Evolutionary conservation across 2,888 invertebrate species (phyloP).

Genomic region (Xestia c-nigrum): DNA sequence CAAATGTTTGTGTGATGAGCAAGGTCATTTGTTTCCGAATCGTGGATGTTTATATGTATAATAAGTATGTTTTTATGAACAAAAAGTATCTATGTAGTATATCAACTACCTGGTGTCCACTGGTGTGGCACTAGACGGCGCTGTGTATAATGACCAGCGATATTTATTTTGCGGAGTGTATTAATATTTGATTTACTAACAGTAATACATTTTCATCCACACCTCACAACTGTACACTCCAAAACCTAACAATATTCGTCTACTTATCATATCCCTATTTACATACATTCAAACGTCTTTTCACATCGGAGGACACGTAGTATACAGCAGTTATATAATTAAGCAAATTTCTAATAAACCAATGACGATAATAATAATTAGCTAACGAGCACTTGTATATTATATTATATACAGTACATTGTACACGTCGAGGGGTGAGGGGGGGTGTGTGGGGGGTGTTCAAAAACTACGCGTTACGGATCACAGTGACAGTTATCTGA

Average conservation of each 20-base stretch:
- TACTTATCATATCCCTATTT: constrained; percentile 77
- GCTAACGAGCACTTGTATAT: constrained; percentile 66
- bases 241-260: constrained; percentile 66
- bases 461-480: constrained; percentile 86
- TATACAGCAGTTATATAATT: constrained; percentile 62
- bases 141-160: no score
- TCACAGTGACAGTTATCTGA: constrained; percentile 89
- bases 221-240: constrained; percentile 44
- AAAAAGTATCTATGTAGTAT: no score
- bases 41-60: no score
- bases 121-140: no score
- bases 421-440: constrained; percentile 60
- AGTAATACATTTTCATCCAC: constrained; percentile 19
- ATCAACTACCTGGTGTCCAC: no score
- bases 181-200: neutral
- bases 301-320: constrained; percentile 66
- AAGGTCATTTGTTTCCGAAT: no score
- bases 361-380: constrained; percentile 58
- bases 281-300: constrained; percentile 75
- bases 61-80: no score
- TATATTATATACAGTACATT: constrained; percentile 66
- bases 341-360: constrained; percentile 68
- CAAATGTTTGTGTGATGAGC: no score
- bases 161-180: neutral
- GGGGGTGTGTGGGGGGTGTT: constrained; percentile 72